Evolutionary conservation across 2,113 vertebrate genomes (phyloP), one percentile per base, ranked within the genome.

Genomic region (Bufo gargarizans): DNA sequence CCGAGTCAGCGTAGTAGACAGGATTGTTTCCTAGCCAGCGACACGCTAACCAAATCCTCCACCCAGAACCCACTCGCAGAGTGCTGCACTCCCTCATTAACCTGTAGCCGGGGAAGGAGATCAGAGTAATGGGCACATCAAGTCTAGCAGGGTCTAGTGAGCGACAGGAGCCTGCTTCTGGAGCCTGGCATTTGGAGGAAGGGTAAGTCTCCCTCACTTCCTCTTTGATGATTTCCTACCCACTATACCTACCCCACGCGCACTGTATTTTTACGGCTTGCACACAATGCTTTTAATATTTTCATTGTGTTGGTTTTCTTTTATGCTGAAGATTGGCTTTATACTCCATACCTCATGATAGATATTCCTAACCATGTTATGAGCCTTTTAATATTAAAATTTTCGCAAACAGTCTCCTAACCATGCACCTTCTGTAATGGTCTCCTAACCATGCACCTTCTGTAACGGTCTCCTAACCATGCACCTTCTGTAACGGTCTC

Each of bases 1-100:
- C 47, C 63, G 88, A 87, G 82, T 79, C 83, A 85, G 90, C 90
- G 89, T 86, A 71, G 82, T 91, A 90, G 89, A 91, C 83, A 72
- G 4, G 67, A 86, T 81, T 69, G 61, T 81, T 74, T 78, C 89
- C 69, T 74, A 14, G 77, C 63, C 43, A 88, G 71, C 91, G 74
- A 85, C 67, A 92, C 89, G 16, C 83, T 84, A 53, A 77, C 77
- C 82, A 78, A 90, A 89, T 55, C 50, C 84, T 83, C 81, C 85
- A 20, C 53, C 79, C 90, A 72, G 19, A 43, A 45, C 77, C 85
- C 85, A 86, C 76, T 59, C 76, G 56, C 79, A 71, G 12, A 84
- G 63, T 2, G 47, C 72, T 77, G 8, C 63, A 71, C 63, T 84
- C 49, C 49, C 50, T 84, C 55, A 69, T 71, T 84, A 84, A 84